Evolutionary conservation across 2,113 vertebrate species (phyloP).

Genomic region (Oryzias woworae): DNA sequence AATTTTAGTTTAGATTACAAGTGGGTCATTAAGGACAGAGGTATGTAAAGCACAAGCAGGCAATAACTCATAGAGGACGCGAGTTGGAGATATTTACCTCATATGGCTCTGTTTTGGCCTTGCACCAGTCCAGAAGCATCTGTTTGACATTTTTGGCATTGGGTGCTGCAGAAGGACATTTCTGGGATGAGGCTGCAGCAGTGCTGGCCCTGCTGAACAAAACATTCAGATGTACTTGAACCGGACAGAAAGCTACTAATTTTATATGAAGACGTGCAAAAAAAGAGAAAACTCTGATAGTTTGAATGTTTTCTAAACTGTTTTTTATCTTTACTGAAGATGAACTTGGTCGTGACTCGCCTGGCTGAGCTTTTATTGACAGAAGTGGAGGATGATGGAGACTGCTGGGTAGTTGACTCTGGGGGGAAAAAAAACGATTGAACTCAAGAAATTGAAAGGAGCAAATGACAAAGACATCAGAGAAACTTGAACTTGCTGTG

Average conservation of each 20-base stretch:
- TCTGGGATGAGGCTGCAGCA: conserved; percentile 63
- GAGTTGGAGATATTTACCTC: conserved; percentile 80
- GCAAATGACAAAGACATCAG: not conserved
- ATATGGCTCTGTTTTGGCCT: conserved; percentile 95
- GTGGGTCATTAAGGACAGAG: conserved; percentile 4
- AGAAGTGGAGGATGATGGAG: conserved; percentile 76
- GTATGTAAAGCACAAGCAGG: conserved; percentile 31
- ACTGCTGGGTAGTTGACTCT: conserved; percentile 78
- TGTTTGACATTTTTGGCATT: conserved; percentile 96
- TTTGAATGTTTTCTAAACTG: not conserved
- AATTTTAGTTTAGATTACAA: not conserved
- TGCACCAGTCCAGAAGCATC: conserved; percentile 98
- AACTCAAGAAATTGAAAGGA: not conserved
- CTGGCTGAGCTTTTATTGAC: conserved; percentile 81
- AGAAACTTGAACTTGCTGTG: conserved; percentile 28
- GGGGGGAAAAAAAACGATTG: conserved; percentile 16
- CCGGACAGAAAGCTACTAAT: not conserved
- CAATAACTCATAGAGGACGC: conserved; percentile 28
- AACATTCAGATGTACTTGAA: conserved; percentile 4
- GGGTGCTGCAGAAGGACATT: conserved; percentile 82
- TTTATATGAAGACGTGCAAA: not conserved
- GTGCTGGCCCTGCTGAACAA: conserved; percentile 28
- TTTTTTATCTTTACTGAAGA: not conserved
- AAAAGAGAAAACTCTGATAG: not conserved
- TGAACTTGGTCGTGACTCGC: conserved; percentile 71